Base-by-base conservation (phyloP, 2,888 invertebrate species). In the Venustoraphidia nigricollis region DNA sequence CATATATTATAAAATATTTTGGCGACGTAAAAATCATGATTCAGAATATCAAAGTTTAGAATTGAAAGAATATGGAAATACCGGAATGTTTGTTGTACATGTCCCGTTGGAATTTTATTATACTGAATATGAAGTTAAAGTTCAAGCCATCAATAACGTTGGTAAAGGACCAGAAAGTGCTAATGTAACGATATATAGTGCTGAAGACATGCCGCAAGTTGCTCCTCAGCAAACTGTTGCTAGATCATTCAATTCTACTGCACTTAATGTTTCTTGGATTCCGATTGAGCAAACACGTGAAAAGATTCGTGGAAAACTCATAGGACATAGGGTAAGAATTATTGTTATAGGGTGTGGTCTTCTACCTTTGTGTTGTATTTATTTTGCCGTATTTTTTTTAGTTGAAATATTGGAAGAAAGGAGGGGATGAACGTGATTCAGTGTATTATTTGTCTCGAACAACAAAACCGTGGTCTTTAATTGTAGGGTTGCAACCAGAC, bases 401-500 rank as follows among this genome's bases (percentile, higher is more conserved):
- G 79, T 75, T 95, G 52, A 93, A 94, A 63, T 95, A 94, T 61
- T 95, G 94, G 94, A 83, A 79, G 61, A 77, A 81, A 55, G 75
- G 70, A 10, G 77, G 78, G 54, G 75, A 77, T 47, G 85, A 89
- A 62, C 83, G 88, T 59, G 82, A 85, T 60, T 73, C 81, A 48
- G 82, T 89, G 41, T 90, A 88, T 64, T 91, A 83, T 64, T 68
- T 94, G 48, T 92, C 91, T 9, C 77, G 92, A 52, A 84, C 84
- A 2, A 87, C 83, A 2, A 75, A 81, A 46, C 81, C 87, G 47
- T 85, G 87, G 82, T 90, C 94, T 1, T 71, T 93, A 2, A 88
- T 97, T 60, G 93, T 96, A 10, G 96, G 95, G 55, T 70, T 97
- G 44, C 82, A 88, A 58, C 91, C 94, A 0, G 86, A 95, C 63